Evolutionary conservation across 2,888 invertebrate species (phyloP).

Genomic region (Synanthedon tipuliformis): DNA sequence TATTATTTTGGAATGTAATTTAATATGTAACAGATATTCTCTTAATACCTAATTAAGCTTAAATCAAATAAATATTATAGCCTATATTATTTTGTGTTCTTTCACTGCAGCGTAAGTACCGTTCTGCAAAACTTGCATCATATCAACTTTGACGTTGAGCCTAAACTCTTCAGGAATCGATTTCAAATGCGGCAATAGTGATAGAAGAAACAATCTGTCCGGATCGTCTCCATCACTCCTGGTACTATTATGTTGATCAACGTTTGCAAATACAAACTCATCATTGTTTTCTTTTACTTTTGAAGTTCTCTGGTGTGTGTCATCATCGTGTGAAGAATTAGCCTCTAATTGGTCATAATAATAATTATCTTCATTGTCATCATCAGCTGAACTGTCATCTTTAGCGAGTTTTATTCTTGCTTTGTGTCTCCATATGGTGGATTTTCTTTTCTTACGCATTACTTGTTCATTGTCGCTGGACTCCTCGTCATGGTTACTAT

Average conservation of each 20-base stretch:
- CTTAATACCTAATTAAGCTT: background rate
- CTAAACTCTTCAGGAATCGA: slow-evolving; percentile 45
- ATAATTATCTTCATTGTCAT: slow-evolving; percentile 24
- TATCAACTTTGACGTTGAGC: slow-evolving; percentile 51
- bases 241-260: slow-evolving; percentile 20
- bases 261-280: slow-evolving; percentile 53
- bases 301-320: slow-evolving; percentile 13
- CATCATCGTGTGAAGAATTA: slow-evolving; percentile 18
- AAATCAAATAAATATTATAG: slow-evolving; percentile 1
- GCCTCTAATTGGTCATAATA: slow-evolving; percentile 20
- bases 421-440: slow-evolving; percentile 25
- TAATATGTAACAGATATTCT: background rate
- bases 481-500: slow-evolving; percentile 6
- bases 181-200: slow-evolving; percentile 51
- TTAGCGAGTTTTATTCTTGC: slow-evolving; percentile 33
- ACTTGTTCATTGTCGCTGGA: slow-evolving; percentile 37
- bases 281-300: slow-evolving; percentile 17
- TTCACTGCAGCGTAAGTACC: slow-evolving; percentile 31
- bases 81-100: slow-evolving; percentile 29
- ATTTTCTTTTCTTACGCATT: slow-evolving; percentile 13
- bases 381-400: slow-evolving; percentile 32
- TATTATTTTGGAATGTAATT: background rate
- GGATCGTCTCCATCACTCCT: slow-evolving; percentile 39
- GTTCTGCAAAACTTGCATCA: slow-evolving; percentile 54
- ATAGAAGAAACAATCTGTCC: slow-evolving; percentile 52